Conservation (phyloP, 2,113 vertebrate genomes). For the Grallaria varia region DNA sequence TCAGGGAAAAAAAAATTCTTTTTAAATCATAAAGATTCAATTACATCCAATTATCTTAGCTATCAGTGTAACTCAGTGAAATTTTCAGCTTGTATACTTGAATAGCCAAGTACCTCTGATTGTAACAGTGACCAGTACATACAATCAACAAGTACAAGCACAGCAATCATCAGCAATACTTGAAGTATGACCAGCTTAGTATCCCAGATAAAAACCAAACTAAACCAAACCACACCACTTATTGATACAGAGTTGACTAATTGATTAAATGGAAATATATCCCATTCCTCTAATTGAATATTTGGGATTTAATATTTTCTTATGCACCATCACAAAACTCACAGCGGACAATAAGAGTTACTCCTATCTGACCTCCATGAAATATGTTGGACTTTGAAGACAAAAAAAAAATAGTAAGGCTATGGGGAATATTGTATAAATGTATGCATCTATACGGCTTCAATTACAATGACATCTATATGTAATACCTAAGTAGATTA, state of each 20-base stretch:
- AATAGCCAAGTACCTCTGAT: slow-evolving; percentile 25
- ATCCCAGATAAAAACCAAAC: slow-evolving; percentile 1
- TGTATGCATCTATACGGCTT: background rate
- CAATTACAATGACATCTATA: background rate
- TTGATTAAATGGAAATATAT: slow-evolving; percentile 59
- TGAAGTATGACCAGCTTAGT: background rate
- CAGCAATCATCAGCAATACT: background rate
- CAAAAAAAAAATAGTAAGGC: background rate
- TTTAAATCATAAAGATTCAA: slow-evolving; percentile 48
- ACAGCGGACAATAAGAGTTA: background rate
- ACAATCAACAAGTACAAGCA: background rate
- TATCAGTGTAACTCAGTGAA: slow-evolving; percentile 38
- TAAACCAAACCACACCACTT: background rate
- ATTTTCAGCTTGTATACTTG: slow-evolving; percentile 1
- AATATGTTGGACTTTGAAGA: background rate
- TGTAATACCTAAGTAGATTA: background rate
- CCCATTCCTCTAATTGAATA: slow-evolving; percentile 49
- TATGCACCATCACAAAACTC: background rate
- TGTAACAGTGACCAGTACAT: background rate
- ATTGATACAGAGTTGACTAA: slow-evolving; percentile 49
- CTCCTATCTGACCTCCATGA: background rate
- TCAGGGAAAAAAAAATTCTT: background rate
- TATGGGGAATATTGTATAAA: background rate
- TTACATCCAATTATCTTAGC: slow-evolving; percentile 65
- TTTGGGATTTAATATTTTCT: slow-evolving; percentile 4